Percentiles rank a stretch among this genome's conserved stretches.
Conservation (phyloP, 2,797 vertebrate genomes). For the Syngnathus acus region DNA sequence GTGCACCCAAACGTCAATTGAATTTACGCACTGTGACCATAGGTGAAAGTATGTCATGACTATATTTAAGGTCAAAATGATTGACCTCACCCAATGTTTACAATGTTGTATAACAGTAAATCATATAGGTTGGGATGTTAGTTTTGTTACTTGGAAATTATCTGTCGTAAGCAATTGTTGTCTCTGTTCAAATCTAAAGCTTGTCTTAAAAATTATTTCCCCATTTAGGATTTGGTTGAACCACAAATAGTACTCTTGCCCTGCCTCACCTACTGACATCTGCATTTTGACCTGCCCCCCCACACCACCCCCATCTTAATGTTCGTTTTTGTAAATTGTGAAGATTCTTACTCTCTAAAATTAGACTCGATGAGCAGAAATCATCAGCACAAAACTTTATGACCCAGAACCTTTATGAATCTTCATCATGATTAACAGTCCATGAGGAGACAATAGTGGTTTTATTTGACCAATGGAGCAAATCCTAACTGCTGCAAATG, state of each 20-base stretch:
- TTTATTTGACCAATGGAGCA: neutral
- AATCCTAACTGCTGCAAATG: constrained; percentile 27
- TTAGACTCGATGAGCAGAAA: neutral
- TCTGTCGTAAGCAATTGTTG: no score
- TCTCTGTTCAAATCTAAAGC: no score
- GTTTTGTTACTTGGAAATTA: neutral
- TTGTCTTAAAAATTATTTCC: no score
- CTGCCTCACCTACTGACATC: no score
- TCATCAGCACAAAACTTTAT: neutral
- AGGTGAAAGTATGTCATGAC: neutral
- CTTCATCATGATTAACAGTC: neutral
- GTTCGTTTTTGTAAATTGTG: neutral
- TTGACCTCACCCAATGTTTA: neutral
- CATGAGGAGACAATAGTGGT: neutral
- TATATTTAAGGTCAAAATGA: neutral
- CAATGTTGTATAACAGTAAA: neutral
- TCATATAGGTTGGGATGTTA: neutral
- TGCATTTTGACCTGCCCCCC: no score
- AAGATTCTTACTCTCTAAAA: neutral
- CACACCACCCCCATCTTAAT: neutral
- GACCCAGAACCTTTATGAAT: neutral
- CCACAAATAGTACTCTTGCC: neutral
- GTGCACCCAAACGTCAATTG: neutral
- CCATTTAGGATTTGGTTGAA: neutral
- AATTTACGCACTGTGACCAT: neutral